These are phyloP conservation scores for Cerastis rubricosa DNA, from an alignment of 2,888 invertebrate genomes.

Conservation along the genomic window DNA sequence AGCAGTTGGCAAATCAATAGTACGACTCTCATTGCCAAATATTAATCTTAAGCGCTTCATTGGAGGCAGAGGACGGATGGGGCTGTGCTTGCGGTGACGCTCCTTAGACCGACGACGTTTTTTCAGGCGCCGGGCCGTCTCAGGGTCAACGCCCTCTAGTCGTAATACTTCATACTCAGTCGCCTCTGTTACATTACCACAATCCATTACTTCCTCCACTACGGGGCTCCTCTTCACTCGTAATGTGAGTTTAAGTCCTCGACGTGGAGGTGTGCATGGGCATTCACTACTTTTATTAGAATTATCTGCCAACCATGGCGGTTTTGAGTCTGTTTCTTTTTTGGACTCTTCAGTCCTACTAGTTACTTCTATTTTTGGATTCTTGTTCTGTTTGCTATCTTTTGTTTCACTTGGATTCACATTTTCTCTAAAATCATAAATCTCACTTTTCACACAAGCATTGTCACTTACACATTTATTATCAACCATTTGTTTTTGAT, in stretches of 20 bases:
- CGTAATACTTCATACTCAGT: constrained; percentile 96
- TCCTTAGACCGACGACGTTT: constrained; percentile 89
- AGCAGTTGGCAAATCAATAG: constrained; percentile 96
- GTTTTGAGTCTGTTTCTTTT: constrained; percentile 83
- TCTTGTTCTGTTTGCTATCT: constrained; percentile 84
- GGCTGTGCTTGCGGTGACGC: constrained; percentile 88
- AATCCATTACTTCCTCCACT: constrained; percentile 95
- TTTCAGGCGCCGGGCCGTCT: constrained; percentile 90
- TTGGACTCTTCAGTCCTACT: constrained; percentile 83
- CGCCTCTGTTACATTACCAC: constrained; percentile 93
- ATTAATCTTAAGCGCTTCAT: constrained; percentile 96
- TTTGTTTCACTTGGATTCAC: constrained; percentile 87
- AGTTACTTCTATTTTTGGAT: constrained; percentile 81
- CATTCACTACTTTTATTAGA: constrained; percentile 87
- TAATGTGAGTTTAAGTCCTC: constrained; percentile 94
- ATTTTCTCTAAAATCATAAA: constrained; percentile 89
- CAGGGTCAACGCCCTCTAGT: constrained; percentile 94
- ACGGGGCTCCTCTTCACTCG: constrained; percentile 97
- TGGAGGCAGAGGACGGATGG: constrained; percentile 92
- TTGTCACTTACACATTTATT: constrained; percentile 81
- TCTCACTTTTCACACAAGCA: constrained; percentile 86
- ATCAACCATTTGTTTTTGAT: constrained; percentile 78
- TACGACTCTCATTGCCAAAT: constrained; percentile 97
- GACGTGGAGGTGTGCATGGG: constrained; percentile 91
- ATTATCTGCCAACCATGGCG: constrained; percentile 86